Evolutionary conservation across 2,888 invertebrate genomes (phyloP).

Genomic region (Schizotus pectinicornis): DNA sequence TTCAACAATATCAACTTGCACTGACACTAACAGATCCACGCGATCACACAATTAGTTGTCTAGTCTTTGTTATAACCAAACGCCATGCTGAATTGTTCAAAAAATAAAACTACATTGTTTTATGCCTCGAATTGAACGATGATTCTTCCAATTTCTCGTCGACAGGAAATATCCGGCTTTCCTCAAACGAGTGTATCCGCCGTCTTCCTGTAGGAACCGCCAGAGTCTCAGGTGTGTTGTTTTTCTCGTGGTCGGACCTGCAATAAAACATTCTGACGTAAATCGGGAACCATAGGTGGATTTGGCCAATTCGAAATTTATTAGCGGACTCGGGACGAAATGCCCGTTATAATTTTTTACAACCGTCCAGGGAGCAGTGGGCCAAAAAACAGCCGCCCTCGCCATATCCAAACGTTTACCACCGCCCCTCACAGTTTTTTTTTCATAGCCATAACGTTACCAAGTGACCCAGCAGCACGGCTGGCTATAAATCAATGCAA

Average conservation of each 20-base stretch:
- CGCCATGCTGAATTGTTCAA: too few species aligned
- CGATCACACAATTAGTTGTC: too few species aligned
- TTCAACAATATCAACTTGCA: too few species aligned
- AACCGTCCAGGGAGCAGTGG: background rate
- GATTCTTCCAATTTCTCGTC: slow-evolving; percentile 31
- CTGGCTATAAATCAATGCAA: too few species aligned
- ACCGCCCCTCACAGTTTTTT: background rate
- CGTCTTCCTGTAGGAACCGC: slow-evolving; percentile 46
- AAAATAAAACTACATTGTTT: slow-evolving; percentile 51
- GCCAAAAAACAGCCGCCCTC: too few species aligned
- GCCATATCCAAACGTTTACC: background rate
- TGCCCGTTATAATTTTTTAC: background rate
- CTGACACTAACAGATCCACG: too few species aligned
- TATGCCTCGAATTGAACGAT: slow-evolving; percentile 44
- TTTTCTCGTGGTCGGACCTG: slow-evolving; percentile 45
- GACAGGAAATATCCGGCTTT: slow-evolving; percentile 27
- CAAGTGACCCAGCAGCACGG: too few species aligned
- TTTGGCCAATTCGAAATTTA: slow-evolving; percentile 8
- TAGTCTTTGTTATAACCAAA: too few species aligned
- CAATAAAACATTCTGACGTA: slow-evolving; percentile 30
- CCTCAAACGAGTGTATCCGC: slow-evolving; percentile 53
- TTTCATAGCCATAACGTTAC: too few species aligned
- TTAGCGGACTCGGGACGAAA: slow-evolving; percentile 1
- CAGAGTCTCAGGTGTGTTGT: slow-evolving; percentile 41
- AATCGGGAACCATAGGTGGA: slow-evolving; percentile 12